These are phyloP conservation scores for Heliconius eleuchia DNA, from an alignment of 1,140 invertebrate species.

Conservation along the genomic window DNA sequence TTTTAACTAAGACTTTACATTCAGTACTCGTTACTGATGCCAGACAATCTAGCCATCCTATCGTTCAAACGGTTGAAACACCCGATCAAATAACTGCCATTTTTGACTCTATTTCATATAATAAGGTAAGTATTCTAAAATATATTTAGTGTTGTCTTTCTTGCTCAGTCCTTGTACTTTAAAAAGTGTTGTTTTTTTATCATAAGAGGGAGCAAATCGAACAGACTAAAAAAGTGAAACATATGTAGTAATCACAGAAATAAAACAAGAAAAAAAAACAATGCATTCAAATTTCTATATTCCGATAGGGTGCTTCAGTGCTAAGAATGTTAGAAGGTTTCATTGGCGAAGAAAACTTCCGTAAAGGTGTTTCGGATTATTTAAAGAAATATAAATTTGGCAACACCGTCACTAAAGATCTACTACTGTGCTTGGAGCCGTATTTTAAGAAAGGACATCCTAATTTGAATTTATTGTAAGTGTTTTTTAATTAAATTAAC, in stretches of 20 bases:
- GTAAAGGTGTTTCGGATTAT: slow-evolving; percentile 87
- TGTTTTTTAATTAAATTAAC: slow-evolving; percentile 8
- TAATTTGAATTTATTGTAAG: slow-evolving; percentile 66
- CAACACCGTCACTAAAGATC: slow-evolving; percentile 91
- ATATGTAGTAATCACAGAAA: neutral
- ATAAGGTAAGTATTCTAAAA: slow-evolving; percentile 85
- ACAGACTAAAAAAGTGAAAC: no score
- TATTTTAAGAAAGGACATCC: slow-evolving; percentile 65
- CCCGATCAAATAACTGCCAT: slow-evolving; percentile 95
- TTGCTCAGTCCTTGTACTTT: neutral
- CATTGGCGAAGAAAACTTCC: slow-evolving; percentile 89
- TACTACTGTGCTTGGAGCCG: slow-evolving; percentile 86
- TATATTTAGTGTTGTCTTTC: no score
- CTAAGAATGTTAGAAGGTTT: slow-evolving; percentile 95
- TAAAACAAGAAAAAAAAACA: neutral
- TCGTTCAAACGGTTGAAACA: slow-evolving; percentile 90
- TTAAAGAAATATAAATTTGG: slow-evolving; percentile 86
- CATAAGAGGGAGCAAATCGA: no score
- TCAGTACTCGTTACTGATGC: slow-evolving; percentile 89
- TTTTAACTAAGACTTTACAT: slow-evolving; percentile 88
- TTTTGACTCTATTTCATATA: slow-evolving; percentile 96
- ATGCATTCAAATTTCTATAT: neutral
- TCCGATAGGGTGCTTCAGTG: slow-evolving; percentile 89
- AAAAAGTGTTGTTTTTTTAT: neutral
- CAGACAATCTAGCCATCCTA: slow-evolving; percentile 92